A percentile compares a stretch with the other conserved stretches of the same genome.
phyloP scores from a whole-genome alignment of 2,113 vertebrate genomes.

The Ammodramus savannarum region DNA sequence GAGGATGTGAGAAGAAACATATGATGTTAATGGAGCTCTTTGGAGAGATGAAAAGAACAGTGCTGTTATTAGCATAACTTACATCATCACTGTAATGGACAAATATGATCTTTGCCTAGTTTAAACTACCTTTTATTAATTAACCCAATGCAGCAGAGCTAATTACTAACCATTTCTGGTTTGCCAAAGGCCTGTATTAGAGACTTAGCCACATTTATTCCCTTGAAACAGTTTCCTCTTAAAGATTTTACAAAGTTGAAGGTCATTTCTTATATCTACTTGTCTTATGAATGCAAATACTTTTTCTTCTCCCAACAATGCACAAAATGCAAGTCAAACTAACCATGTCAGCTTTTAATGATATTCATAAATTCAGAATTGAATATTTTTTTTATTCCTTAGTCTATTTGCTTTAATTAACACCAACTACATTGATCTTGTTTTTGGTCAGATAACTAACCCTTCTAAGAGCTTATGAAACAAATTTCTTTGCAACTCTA shows the following conservation, averaged over 20 bases:
- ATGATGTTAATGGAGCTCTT: neutral
- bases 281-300: constrained; percentile 20
- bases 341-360: constrained; percentile 43
- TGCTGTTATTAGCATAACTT: neutral
- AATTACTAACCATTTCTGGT: constrained; percentile 10
- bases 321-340: constrained; percentile 25
- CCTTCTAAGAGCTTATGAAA: constrained; percentile 64
- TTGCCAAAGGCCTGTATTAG: neutral
- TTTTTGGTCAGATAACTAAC: constrained; percentile 66
- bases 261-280: constrained; percentile 37
- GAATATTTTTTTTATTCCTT: constrained; percentile 51
- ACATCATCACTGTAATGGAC: neutral
- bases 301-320: constrained; percentile 19
- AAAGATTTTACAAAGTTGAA: constrained; percentile 44
- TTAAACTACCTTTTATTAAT: constrained; percentile 37
- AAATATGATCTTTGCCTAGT: constrained; percentile 1
- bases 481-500: constrained; percentile 51
- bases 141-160: constrained; percentile 2
- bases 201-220: neutral
- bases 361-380: constrained; percentile 65
- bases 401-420: constrained; percentile 72
- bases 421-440: constrained; percentile 48
- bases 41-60: neutral
- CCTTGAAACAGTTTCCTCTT: neutral
- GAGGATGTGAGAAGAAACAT: neutral